phyloP scores from a whole-genome alignment of 2,888 invertebrate genomes.

The Melanargia galathea region DNA sequence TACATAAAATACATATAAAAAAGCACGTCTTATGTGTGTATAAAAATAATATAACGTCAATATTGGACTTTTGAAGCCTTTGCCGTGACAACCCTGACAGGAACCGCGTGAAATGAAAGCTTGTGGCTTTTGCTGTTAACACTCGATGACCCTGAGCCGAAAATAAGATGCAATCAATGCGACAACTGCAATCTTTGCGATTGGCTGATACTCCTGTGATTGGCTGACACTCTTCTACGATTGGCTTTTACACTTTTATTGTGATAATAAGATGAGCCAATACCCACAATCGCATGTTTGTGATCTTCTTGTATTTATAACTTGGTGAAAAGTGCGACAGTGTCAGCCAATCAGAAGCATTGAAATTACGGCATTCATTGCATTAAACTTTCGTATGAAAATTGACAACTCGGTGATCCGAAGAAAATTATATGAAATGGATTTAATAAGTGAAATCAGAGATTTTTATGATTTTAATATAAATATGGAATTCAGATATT shows the following conservation, averaged over 20 bases:
- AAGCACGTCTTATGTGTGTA: constrained; percentile 46
- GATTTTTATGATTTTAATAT: no score
- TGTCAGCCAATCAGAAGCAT: background rate
- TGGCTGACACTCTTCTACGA: no score
- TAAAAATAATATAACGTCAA: constrained; percentile 53
- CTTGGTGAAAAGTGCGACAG: no score
- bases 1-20: constrained; percentile 45
- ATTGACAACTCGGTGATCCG: no score
- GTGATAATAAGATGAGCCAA: no score
- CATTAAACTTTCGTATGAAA: constrained; percentile 1
- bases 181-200: background rate
- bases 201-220: background rate
- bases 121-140: constrained; percentile 63
- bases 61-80: constrained; percentile 73
- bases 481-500: no score
- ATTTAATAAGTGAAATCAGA: no score
- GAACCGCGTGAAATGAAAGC: constrained; percentile 63
- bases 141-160: constrained; percentile 41
- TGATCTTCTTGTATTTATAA: no score
- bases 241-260: no score
- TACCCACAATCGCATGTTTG: no score
- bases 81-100: constrained; percentile 43
- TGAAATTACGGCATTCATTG: no score
- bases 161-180: constrained; percentile 14
- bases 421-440: background rate